Evolutionary conservation across 2,888 invertebrate species (phyloP).

Genomic region (Cosmia trapezina): DNA sequence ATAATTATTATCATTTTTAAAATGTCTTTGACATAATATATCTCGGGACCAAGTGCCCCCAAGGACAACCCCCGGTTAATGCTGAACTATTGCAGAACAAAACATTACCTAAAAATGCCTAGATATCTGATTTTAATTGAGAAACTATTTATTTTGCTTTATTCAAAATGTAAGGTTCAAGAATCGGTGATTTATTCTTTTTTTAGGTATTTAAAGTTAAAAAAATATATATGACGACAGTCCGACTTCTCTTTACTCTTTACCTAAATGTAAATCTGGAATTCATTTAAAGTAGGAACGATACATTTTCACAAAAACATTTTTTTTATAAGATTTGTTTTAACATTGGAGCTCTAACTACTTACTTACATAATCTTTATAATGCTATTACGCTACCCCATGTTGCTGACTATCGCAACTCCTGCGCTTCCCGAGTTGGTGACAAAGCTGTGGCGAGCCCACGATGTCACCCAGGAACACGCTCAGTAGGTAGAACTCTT

Average conservation of each 20-base stretch:
- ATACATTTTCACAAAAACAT: neutral
- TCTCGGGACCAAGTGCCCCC: no score
- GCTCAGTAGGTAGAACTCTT: slow-evolving; percentile 95
- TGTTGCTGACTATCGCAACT: slow-evolving; percentile 79
- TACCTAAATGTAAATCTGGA: neutral
- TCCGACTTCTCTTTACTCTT: no score
- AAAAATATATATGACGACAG: no score
- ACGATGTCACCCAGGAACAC: slow-evolving; percentile 96
- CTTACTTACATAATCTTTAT: no score
- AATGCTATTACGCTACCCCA: slow-evolving; percentile 44
- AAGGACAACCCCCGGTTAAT: no score
- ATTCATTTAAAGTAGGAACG: neutral
- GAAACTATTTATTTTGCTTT: neutral
- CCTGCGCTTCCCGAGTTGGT: slow-evolving; percentile 93
- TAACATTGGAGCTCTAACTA: neutral
- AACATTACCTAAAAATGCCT: neutral
- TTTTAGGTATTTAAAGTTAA: neutral
- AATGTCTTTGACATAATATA: no score
- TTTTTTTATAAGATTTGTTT: neutral
- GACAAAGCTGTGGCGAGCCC: slow-evolving; percentile 94
- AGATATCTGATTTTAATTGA: neutral
- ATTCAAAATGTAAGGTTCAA: neutral
- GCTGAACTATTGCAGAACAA: no score
- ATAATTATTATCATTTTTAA: no score
- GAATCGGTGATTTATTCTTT: neutral